A percentile compares a stretch with the other conserved stretches of the same genome.
phyloP scores from a whole-genome alignment of 2,888 invertebrate species.

The Drosophila neotestacea region DNA sequence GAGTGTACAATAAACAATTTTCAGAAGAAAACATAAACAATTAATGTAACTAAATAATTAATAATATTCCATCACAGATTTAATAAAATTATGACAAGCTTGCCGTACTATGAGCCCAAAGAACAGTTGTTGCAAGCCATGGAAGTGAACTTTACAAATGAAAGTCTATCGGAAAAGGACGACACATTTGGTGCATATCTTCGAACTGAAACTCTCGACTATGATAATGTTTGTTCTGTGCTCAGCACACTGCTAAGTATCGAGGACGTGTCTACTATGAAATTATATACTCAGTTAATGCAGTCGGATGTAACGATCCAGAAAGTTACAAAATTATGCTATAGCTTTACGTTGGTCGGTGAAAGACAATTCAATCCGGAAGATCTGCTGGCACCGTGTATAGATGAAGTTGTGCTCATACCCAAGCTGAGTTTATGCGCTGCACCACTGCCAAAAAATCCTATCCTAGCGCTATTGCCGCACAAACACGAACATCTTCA shows the following conservation, averaged over 20 bases:
- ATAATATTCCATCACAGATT: slow-evolving; percentile 17
- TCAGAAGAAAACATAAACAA: too few species aligned
- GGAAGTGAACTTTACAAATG: slow-evolving; percentile 32
- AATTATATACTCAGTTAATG: slow-evolving; percentile 52
- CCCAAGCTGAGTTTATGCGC: slow-evolving; percentile 53
- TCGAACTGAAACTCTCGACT: slow-evolving; percentile 34
- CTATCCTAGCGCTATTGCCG: slow-evolving; percentile 48
- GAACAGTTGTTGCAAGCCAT: slow-evolving; percentile 42
- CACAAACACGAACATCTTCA: slow-evolving; percentile 50
- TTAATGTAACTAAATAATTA: too few species aligned
- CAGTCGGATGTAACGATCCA: slow-evolving; percentile 45
- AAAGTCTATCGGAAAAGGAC: slow-evolving; percentile 25
- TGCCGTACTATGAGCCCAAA: slow-evolving; percentile 44
- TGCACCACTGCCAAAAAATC: slow-evolving; percentile 38
- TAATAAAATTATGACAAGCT: slow-evolving; percentile 3
- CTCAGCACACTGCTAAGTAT: slow-evolving; percentile 72
- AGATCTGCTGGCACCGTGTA: slow-evolving; percentile 55
- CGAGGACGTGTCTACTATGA: slow-evolving; percentile 74
- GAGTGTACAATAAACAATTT: not conserved
- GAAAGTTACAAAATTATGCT: slow-evolving; percentile 6
- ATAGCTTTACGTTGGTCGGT: slow-evolving; percentile 15
- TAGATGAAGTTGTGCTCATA: slow-evolving; percentile 73
- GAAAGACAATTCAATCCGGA: slow-evolving; percentile 46
- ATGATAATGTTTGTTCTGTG: slow-evolving; percentile 63
- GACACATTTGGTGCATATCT: slow-evolving; percentile 52